These are phyloP conservation scores for Pyrgilauda ruficollis DNA, from an alignment of 2,113 vertebrate species.

Conservation along the genomic window DNA sequence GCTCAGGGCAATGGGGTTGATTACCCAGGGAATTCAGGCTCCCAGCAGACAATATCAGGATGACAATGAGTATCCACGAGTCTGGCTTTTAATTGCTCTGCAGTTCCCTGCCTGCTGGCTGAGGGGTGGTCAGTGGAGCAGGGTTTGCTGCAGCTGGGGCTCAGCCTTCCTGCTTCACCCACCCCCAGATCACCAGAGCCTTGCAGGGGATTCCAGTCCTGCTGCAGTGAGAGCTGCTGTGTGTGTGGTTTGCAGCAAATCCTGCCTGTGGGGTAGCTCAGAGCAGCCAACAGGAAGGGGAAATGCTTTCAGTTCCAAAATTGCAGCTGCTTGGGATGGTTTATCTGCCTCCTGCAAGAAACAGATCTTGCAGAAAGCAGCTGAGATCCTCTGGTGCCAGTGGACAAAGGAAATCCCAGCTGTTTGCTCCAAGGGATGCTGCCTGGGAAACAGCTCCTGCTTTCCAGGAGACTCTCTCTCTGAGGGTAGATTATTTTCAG, in stretches of 20 bases:
- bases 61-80: neutral
- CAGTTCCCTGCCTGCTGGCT: neutral
- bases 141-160: neutral
- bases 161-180: neutral
- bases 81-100: neutral
- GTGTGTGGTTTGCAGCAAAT: neutral
- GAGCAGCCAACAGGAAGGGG: constrained; percentile 49
- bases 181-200: neutral
- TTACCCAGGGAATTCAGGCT: neutral
- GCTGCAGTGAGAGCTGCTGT: neutral
- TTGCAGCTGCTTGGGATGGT: neutral
- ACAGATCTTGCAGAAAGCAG: constrained; percentile 6
- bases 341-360: constrained; percentile 36
- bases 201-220: neutral
- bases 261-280: neutral
- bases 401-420: constrained; percentile 32
- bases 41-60: neutral
- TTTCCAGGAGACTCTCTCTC: neutral
- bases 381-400: neutral
- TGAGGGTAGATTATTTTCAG: neutral
- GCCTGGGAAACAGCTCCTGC: neutral
- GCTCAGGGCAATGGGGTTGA: neutral
- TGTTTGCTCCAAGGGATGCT: neutral
- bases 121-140: neutral
- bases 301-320: constrained; percentile 51